phyloP scores from a whole-genome alignment of 2,888 invertebrate genomes.

The Kryphioiulus occultus region DNA sequence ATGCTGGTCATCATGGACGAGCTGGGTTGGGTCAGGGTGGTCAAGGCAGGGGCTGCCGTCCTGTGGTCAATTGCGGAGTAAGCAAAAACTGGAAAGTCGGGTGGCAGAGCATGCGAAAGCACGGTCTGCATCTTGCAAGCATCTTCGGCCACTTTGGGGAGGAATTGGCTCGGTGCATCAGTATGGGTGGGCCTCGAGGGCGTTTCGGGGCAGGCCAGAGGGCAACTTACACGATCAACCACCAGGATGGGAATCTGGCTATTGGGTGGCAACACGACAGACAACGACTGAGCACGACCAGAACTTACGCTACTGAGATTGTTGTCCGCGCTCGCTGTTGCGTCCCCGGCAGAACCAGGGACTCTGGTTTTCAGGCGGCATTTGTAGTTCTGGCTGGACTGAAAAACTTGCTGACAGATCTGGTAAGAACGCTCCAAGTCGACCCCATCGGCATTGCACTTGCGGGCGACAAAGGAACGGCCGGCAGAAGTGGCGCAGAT shows the following conservation, averaged over 20 bases:
- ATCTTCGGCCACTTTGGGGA: background rate
- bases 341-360: background rate
- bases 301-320: slow-evolving; percentile 6
- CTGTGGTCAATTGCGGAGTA: background rate
- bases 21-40: background rate
- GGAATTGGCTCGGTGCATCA: background rate
- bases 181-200: background rate
- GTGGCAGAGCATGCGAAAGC: background rate
- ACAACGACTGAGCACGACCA: slow-evolving; percentile 46
- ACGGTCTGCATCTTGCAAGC: background rate
- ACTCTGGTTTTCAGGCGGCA: slow-evolving; percentile 4
- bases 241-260: background rate
- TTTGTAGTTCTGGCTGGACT: slow-evolving; percentile 81
- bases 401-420: slow-evolving; percentile 79
- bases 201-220: background rate
- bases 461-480: background rate
- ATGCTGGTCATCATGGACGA: background rate
- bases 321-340: background rate
- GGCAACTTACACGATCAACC: slow-evolving; percentile 1
- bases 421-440: slow-evolving; percentile 94
- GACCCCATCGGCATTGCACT: slow-evolving; percentile 64
- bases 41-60: background rate
- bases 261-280: slow-evolving; percentile 35
- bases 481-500: background rate
- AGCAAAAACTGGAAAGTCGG: background rate